Percentiles rank a stretch among this genome's conserved stretches.
Conservation (phyloP, 1,140 invertebrate genomes). For the Drosophila truncata region DNA sequence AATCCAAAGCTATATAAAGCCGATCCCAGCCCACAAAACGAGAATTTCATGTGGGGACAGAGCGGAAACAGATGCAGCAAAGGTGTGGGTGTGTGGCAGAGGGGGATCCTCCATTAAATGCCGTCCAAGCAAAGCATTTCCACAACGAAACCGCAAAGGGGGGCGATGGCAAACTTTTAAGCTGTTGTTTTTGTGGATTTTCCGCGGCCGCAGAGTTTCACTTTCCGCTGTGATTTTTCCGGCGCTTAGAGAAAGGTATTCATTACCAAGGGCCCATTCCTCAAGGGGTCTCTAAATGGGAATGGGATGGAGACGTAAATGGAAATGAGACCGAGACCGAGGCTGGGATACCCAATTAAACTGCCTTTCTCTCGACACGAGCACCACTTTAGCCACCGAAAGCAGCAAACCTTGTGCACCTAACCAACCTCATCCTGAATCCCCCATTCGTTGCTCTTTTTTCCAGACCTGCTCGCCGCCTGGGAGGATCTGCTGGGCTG, state of each 20-base stretch:
- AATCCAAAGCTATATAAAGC: not conserved
- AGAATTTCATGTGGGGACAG: not conserved
- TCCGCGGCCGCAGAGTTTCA: constrained; percentile 55
- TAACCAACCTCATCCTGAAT: constrained; percentile 27
- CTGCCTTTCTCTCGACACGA: constrained; percentile 56
- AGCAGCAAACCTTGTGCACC: constrained; percentile 4
- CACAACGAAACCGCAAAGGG: constrained; percentile 17
- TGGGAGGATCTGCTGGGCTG: constrained; percentile 83
- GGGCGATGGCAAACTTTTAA: constrained; percentile 24
- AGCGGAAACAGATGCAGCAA: constrained; percentile 6
- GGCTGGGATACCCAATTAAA: constrained; percentile 44
- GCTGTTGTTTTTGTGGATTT: constrained; percentile 38
- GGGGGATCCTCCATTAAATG: not conserved
- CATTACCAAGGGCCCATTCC: constrained; percentile 64
- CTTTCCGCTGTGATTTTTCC: constrained; percentile 39
- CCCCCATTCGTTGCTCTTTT: constrained; percentile 12
- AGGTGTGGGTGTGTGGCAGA: constrained; percentile 1
- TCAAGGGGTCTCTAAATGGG: constrained; percentile 27
- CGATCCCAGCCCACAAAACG: constrained; percentile 8
- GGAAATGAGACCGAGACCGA: constrained; percentile 7
- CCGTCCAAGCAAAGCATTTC: constrained; percentile 5
- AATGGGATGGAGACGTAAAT: constrained; percentile 24
- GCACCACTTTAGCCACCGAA: constrained; percentile 12
- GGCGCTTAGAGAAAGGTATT: constrained; percentile 57
- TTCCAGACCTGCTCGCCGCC: constrained; percentile 79